Evolutionary conservation across 2,888 invertebrate species (phyloP).

Genomic region (Allygus modestus): DNA sequence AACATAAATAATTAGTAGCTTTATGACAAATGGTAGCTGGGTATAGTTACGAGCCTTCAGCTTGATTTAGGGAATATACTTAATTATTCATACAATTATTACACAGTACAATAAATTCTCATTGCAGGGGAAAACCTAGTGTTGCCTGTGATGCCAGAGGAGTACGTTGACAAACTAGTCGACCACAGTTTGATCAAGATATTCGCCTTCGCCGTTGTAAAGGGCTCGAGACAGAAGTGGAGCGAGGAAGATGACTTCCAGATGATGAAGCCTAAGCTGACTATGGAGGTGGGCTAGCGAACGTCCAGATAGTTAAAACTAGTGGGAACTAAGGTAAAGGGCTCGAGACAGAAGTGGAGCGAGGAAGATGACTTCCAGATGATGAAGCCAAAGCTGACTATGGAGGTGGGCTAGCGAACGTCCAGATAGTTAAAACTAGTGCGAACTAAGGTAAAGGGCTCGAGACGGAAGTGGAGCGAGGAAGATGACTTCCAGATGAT

Average conservation of each 20-base stretch:
- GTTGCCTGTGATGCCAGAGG: conserved; percentile 80
- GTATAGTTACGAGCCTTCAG: too few species aligned
- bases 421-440: too few species aligned
- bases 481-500: conserved; percentile 85
- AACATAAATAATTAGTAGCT: too few species aligned
- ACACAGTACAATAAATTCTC: too few species aligned
- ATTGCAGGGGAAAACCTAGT: conserved; percentile 78
- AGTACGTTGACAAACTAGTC: conserved; percentile 83
- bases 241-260: conserved; percentile 86
- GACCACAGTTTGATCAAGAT: conserved; percentile 85
- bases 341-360: conserved; percentile 86
- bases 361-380: conserved; percentile 86
- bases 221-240: conserved; percentile 86
- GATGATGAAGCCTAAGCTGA: conserved; percentile 82
- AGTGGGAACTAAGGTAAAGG: too few species aligned
- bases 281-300: conserved; percentile 77
- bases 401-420: conserved; percentile 76
- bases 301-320: too few species aligned
- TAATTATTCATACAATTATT: too few species aligned
- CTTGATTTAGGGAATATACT: too few species aligned
- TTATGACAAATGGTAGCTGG: too few species aligned
- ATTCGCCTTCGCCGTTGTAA: conserved; percentile 84
- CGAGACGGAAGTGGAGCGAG: conserved; percentile 85
- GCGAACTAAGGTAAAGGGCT: conserved; percentile 86
- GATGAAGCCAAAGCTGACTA: conserved; percentile 81